phyloP scores from a whole-genome alignment of 2,888 invertebrate genomes.

The Synergus umbraculus region DNA sequence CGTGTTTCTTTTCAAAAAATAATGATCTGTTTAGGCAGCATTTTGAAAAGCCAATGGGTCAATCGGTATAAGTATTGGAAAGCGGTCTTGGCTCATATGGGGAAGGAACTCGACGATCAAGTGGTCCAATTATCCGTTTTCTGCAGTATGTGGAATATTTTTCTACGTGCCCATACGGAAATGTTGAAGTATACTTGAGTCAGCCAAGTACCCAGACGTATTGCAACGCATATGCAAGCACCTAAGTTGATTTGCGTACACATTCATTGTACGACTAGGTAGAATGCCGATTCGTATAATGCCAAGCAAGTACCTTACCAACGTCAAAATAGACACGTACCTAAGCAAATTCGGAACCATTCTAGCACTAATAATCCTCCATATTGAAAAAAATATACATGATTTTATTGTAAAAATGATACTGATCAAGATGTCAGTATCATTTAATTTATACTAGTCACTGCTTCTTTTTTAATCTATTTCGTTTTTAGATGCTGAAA shows the following conservation, averaged over 20 bases:
- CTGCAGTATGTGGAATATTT: constrained; percentile 63
- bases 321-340: constrained; percentile 7
- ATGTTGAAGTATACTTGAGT: constrained; percentile 68
- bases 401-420: too few species aligned
- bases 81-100: constrained; percentile 62
- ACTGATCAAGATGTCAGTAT: too few species aligned
- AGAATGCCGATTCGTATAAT: neutral
- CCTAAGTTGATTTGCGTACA: constrained; percentile 50
- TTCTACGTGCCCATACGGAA: constrained; percentile 63
- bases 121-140: constrained; percentile 75
- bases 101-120: constrained; percentile 71
- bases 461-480: too few species aligned
- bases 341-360: neutral
- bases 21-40: constrained; percentile 40
- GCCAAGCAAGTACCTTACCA: neutral
- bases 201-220: constrained; percentile 61
- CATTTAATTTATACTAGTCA: too few species aligned
- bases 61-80: constrained; percentile 68
- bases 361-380: neutral
- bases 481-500: too few species aligned
- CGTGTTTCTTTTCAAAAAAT: constrained; percentile 38
- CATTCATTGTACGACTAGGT: constrained; percentile 30
- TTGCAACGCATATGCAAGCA: constrained; percentile 59
- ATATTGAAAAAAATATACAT: neutral
- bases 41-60: constrained; percentile 45